phyloP scores from a whole-genome alignment of 2,797 vertebrate genomes.

The Bucorvus abyssinicus region DNA sequence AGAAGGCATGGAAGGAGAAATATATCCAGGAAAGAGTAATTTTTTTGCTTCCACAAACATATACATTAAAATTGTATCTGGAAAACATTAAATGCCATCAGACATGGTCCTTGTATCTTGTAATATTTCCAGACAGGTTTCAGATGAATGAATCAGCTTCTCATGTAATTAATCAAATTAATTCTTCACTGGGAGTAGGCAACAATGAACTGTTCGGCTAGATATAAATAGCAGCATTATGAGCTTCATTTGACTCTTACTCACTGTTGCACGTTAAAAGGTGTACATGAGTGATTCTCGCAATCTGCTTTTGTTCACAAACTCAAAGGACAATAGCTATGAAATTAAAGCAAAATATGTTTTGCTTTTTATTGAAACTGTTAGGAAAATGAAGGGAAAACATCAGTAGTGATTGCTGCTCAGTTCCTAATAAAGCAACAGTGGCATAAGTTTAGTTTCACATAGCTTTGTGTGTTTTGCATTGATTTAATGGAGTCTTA shows the following conservation, averaged over 20 bases:
- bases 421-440: neutral
- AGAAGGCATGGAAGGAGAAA: neutral
- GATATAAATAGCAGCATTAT: slow-evolving; percentile 39
- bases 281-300: neutral
- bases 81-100: neutral
- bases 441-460: neutral
- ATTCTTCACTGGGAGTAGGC: slow-evolving; percentile 15
- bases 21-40: neutral
- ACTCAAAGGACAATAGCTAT: neutral
- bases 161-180: slow-evolving; percentile 41
- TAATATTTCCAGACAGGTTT: slow-evolving; percentile 32
- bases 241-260: slow-evolving; percentile 39
- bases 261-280: slow-evolving; percentile 2
- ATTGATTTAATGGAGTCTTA: neutral
- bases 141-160: slow-evolving; percentile 42
- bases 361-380: neutral
- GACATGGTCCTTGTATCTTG: neutral
- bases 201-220: slow-evolving; percentile 13
- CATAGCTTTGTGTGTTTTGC: neutral
- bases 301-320: neutral
- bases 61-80: neutral
- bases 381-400: neutral
- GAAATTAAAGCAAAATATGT: neutral
- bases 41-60: neutral
- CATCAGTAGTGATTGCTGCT: neutral